Evolutionary conservation across 1,140 invertebrate genomes (phyloP).

Genomic region (Lordiphosa stackelbergi): DNA sequence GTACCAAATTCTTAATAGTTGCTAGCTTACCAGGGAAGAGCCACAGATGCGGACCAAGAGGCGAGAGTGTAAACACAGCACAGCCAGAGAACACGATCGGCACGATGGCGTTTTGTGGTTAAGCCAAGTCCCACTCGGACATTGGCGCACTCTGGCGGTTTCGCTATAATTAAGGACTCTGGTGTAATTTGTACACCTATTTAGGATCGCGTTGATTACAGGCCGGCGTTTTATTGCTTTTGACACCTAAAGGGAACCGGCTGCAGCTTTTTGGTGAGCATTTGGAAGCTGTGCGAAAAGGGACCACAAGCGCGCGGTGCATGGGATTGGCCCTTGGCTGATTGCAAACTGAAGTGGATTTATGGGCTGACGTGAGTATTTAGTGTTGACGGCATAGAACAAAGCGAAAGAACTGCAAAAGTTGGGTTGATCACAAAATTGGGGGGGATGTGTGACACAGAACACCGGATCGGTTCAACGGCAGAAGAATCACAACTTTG

Average conservation of each 20-base stretch:
- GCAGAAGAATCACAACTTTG: background rate
- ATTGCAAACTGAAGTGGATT: slow-evolving; percentile 74
- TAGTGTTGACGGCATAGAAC: slow-evolving; percentile 77
- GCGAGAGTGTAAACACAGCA: slow-evolving; percentile 30
- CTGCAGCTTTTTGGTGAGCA: slow-evolving; percentile 9
- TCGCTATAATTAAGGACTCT: slow-evolving; percentile 77
- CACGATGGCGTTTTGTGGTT: slow-evolving; percentile 64
- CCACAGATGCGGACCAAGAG: slow-evolving; percentile 1
- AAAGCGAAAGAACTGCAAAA: slow-evolving; percentile 49
- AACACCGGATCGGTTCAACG: no score
- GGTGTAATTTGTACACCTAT: slow-evolving; percentile 77
- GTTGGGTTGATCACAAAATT: no score
- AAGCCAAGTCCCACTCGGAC: slow-evolving; percentile 20
- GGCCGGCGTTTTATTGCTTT: slow-evolving; percentile 77
- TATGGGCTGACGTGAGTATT: slow-evolving; percentile 77
- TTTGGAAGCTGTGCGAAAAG: slow-evolving; percentile 61
- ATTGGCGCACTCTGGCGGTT: slow-evolving; percentile 57
- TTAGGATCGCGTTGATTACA: slow-evolving; percentile 77
- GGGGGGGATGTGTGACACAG: no score
- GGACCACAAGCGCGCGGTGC: slow-evolving; percentile 11
- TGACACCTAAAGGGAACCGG: slow-evolving; percentile 76
- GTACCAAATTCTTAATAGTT: slow-evolving; percentile 76
- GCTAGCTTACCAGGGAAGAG: slow-evolving; percentile 46
- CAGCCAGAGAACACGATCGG: slow-evolving; percentile 40
- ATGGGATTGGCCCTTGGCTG: slow-evolving; percentile 23